phyloP scores from a whole-genome alignment of 2,113 vertebrate genomes.

The Engystomops pustulosus region DNA sequence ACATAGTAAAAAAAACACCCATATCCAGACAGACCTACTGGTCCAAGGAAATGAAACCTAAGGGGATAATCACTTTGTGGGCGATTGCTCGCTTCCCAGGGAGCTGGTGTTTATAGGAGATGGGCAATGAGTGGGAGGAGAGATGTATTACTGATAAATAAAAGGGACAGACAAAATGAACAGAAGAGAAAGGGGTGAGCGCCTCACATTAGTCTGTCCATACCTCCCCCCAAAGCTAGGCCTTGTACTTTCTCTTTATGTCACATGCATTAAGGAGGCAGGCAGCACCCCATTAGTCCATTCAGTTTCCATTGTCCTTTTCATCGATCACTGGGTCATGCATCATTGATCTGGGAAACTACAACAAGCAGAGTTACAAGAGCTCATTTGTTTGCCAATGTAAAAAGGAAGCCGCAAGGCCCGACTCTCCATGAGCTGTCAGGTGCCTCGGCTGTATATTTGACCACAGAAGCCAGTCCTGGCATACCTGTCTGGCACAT shows the following conservation, averaged over 20 bases:
- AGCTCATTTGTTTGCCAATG: conserved; percentile 61
- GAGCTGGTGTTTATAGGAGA: background rate
- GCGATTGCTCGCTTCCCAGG: background rate
- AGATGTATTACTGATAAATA: conserved; percentile 7
- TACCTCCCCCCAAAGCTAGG: background rate
- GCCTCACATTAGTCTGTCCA: background rate
- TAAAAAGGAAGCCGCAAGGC: too few species aligned
- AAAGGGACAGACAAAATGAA: conserved; percentile 14
- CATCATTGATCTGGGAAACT: conserved; percentile 85
- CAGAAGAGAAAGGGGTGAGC: background rate
- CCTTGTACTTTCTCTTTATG: background rate
- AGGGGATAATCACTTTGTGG: background rate
- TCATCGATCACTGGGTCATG: conserved; percentile 79
- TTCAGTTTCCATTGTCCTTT: conserved; percentile 73
- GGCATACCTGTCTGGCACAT: background rate
- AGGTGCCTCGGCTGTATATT: background rate
- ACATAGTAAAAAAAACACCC: background rate
- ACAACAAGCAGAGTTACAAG: conserved; percentile 79
- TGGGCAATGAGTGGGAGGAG: conserved; percentile 25
- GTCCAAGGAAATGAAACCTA: background rate
- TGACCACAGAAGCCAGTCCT: background rate
- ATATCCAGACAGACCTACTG: background rate
- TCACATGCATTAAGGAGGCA: conserved; percentile 66
- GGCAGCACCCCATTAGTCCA: conserved; percentile 71
- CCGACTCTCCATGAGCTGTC: background rate